phyloP scores from a whole-genome alignment of 2,888 invertebrate species.

The Eudemis profundana region DNA sequence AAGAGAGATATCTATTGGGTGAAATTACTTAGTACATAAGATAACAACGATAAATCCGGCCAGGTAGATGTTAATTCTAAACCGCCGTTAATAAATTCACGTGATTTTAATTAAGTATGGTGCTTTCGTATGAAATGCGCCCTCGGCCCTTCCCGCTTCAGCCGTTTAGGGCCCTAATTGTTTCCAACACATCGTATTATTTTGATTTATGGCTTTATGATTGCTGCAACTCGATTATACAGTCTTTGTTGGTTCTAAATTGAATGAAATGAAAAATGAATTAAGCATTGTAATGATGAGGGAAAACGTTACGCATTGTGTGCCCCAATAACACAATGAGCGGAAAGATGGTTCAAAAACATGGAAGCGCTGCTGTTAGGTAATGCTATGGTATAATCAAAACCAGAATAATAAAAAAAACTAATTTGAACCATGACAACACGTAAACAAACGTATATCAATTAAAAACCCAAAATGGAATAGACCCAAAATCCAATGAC shows the following conservation, averaged over 20 bases:
- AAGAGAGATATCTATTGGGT: neutral
- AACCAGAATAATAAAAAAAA: too few species aligned
- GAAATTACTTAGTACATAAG: neutral
- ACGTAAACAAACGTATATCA: too few species aligned
- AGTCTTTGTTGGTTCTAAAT: conserved; percentile 74
- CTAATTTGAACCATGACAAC: too few species aligned
- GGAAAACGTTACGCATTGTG: conserved; percentile 46
- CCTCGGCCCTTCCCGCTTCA: conserved; percentile 60
- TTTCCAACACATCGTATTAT: conserved; percentile 78
- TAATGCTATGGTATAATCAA: too few species aligned
- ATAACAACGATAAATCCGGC: neutral
- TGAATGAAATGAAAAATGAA: conserved; percentile 81
- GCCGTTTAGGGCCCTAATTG: conserved; percentile 75
- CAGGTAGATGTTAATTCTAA: conserved; percentile 27
- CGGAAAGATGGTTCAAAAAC: neutral
- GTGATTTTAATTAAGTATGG: conserved; percentile 53
- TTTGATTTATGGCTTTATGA: conserved; percentile 84
- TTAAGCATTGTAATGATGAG: conserved; percentile 63
- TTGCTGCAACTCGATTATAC: conserved; percentile 82
- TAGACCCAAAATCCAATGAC: too few species aligned
- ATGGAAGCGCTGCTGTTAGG: too few species aligned
- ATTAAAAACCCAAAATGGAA: too few species aligned
- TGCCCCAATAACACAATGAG: neutral
- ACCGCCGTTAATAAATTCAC: conserved; percentile 50
- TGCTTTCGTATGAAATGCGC: conserved; percentile 46